Base-by-base conservation (phyloP, 2,888 invertebrate genomes). In the Steromphala cineraria region DNA sequence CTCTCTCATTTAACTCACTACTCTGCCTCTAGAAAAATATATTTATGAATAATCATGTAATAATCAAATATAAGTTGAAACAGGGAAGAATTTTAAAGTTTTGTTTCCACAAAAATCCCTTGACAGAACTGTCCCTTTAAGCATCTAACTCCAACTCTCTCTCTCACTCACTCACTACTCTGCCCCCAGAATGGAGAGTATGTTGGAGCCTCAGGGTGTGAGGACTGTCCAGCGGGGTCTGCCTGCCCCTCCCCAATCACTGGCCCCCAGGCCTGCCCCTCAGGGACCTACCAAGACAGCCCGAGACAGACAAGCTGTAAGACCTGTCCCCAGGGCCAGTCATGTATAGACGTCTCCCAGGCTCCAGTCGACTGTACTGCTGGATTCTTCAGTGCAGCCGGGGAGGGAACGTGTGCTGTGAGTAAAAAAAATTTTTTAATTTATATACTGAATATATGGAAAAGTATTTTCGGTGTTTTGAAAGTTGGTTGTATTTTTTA, bases 101-200 rank as follows among this genome's bases (percentile, higher is more conserved):
- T n/a, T n/a, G n/a, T n/a, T n/a, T n/a, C n/a, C n/a, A n/a, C n/a
- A n/a, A n/a, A n/a, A n/a, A n/a, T n/a, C n/a, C n/a, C n/a, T n/a
- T n/a, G n/a, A n/a, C n/a, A n/a, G n/a, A n/a, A n/a, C n/a, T n/a
- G n/a, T n/a, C n/a, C n/a, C n/a, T n/a, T n/a, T n/a, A n/a, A n/a
- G n/a, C 55, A 55, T 55, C 2, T 8, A 19, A 55, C 55, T 55
- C 8, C 10, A 8, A 5, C 8, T 36, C 7, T 36, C 36, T 56
- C 19, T 56, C 1, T 13, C 56, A n/a, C n/a, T n/a, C n/a, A n/a
- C n/a, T n/a, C n/a, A n/a, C n/a, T n/a, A n/a, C n/a, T n/a, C n/a
- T n/a, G n/a, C 56, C 52, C 24, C 7, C 85, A 92, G 92, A 75
- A 81, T 82, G 92, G 92, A 15, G 85, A 91, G 76, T 92, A 92